A percentile compares a stretch with the other conserved stretches of the same genome.
Conservation (phyloP, 2,888 invertebrate genomes). For the Bhutanitis thaidina region DNA sequence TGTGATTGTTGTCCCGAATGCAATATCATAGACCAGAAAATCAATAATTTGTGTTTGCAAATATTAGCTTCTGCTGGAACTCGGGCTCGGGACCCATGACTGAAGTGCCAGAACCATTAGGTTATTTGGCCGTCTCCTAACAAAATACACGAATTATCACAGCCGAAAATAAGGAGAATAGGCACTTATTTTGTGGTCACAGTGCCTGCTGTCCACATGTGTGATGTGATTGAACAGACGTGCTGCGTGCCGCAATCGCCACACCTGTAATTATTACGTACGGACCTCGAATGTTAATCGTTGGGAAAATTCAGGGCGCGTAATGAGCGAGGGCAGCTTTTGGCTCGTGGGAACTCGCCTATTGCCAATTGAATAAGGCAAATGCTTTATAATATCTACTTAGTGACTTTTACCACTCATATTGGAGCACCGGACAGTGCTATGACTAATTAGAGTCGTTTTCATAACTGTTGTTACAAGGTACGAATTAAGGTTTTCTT, state of each 20-base stretch:
- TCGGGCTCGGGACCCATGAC: too few species aligned
- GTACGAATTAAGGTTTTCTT: neutral
- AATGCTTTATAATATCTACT: conserved; percentile 66
- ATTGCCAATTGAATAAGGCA: conserved; percentile 77
- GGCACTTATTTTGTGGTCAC: neutral
- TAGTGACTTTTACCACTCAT: conserved; percentile 48
- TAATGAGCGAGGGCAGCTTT: conserved; percentile 67
- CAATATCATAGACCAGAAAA: too few species aligned
- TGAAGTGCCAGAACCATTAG: too few species aligned
- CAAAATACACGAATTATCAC: too few species aligned
- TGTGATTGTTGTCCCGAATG: too few species aligned
- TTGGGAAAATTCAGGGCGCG: conserved; percentile 60
- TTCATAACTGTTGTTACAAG: conserved; percentile 11
- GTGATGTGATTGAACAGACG: conserved; percentile 42
- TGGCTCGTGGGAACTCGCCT: conserved; percentile 72
- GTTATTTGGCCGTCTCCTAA: too few species aligned
- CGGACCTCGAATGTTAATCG: conserved; percentile 61
- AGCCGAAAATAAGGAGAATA: too few species aligned
- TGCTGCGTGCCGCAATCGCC: conserved; percentile 19
- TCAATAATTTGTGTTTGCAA: too few species aligned
- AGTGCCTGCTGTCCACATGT: neutral
- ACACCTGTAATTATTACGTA: conserved; percentile 56
- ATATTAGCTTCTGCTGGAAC: too few species aligned
- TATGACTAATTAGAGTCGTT: conserved; percentile 18
- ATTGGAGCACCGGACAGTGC: conserved; percentile 37